Evolutionary conservation across 2,888 invertebrate species (phyloP).

Genomic region (Ormia ochracea): DNA sequence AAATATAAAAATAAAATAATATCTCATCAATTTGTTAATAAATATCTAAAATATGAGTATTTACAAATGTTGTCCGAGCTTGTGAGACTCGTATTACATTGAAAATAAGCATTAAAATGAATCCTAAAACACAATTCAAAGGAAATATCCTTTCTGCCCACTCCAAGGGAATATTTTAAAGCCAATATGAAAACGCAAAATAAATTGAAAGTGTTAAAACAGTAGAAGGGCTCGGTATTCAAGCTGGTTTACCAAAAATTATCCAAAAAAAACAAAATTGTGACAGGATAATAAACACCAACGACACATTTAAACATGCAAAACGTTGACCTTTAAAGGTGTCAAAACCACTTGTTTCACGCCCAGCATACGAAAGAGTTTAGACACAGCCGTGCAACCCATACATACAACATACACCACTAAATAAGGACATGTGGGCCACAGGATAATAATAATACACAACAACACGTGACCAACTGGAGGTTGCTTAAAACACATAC

Average conservation of each 20-base stretch:
- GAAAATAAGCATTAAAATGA: too few species aligned
- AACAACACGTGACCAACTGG: conserved; percentile 50
- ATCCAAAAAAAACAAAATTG: conserved; percentile 20
- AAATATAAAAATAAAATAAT: too few species aligned
- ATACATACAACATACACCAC: not conserved
- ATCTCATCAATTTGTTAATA: too few species aligned
- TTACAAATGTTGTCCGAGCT: too few species aligned
- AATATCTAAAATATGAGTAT: too few species aligned
- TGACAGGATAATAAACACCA: conserved; percentile 36
- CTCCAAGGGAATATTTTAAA: not conserved
- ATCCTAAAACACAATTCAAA: too few species aligned
- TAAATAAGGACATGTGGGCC: not conserved
- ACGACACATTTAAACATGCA: conserved; percentile 3
- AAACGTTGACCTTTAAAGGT: conserved; percentile 62
- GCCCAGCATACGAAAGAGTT: conserved; percentile 19
- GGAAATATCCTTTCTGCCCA: not conserved
- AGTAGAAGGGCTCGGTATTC: conserved; percentile 32
- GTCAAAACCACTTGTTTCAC: conserved; percentile 66
- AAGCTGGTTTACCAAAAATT: conserved; percentile 32
- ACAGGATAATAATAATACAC: not conserved
- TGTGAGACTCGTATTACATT: too few species aligned
- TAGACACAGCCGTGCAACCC: not conserved
- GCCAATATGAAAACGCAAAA: not conserved
- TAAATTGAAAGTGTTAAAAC: conserved; percentile 12
- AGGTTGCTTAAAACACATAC: not conserved